Base-by-base conservation (phyloP, 2,113 vertebrate species). In the Zosterops japonicus region DNA sequence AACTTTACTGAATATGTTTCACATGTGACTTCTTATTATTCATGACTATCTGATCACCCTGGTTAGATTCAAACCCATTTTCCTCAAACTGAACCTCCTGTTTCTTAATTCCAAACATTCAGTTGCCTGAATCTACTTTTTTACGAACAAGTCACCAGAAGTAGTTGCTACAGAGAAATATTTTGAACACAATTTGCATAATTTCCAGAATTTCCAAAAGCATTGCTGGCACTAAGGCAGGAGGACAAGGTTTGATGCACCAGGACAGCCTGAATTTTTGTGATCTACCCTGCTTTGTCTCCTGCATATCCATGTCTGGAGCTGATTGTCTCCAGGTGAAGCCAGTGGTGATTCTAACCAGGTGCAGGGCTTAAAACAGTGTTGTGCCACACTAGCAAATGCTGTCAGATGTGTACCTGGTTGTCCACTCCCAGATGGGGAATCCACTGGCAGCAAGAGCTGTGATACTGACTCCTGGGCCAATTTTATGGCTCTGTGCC, bases 1-100 rank as follows among this genome's bases (percentile, higher is more conserved):
- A 96, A 83, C 76, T 96, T 94, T 92, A 93, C 91, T 95, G 92
- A 94, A 97, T 93, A 96, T 94, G 72, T 79, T 95, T 93, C 72
- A 96, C 93, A 94, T 5, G 55, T 97, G 96, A 93, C 76, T 83
- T 90, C 81, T 80, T 90, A 92, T 96, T 93, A 90, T 93, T 94
- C 91, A 89, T 82, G 33, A 93, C 35, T 47, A 81, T 85, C 72
- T 53, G 68, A 93, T 82, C 5, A 8, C 39, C 56, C 80, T 67
- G 65, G 64, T 92, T 77, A 87, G 42, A 81, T 92, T 82, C 53
- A 88, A 91, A 82, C 44, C 23, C 47, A 53, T 92, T 93, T 87
- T 93, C 41, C 63, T 92, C 49, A 87, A 85, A 80, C 14, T 42
- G n/a, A 89, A 61, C 29, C 3, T 81, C 22, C 25, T 47, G 8